These are phyloP conservation scores for Oligia latruncula DNA, from an alignment of 2,888 invertebrate species.

Conservation along the genomic window DNA sequence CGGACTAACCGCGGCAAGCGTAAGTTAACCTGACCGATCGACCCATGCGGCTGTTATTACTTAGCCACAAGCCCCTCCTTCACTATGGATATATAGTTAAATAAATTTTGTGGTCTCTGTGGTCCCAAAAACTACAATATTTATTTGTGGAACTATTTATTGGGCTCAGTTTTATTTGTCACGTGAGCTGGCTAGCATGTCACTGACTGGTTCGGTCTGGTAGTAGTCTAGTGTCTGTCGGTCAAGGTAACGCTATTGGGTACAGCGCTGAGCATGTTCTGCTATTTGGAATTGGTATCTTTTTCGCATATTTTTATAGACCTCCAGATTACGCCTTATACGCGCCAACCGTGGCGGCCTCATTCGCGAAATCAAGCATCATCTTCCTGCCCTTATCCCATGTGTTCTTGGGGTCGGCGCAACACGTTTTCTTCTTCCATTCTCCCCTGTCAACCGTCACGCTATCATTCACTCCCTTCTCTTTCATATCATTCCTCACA, in stretches of 20 bases:
- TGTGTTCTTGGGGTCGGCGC: too few species aligned
- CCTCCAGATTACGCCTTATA: not conserved
- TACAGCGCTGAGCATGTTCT: constrained; percentile 14
- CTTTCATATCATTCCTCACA: too few species aligned
- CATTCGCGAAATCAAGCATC: not conserved
- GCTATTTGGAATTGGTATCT: constrained; percentile 7
- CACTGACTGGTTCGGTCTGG: constrained; percentile 22
- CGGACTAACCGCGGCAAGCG: too few species aligned
- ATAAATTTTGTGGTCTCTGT: not conserved
- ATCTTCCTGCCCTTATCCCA: too few species aligned
- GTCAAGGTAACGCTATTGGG: constrained; percentile 47
- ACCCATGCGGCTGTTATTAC: too few species aligned
- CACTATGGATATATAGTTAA: too few species aligned
- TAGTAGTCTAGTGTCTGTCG: constrained; percentile 30
- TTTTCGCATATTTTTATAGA: not conserved
- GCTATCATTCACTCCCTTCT: too few species aligned
- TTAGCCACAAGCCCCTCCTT: too few species aligned
- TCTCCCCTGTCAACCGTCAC: too few species aligned
- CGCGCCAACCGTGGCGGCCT: too few species aligned
- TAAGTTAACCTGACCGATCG: too few species aligned
- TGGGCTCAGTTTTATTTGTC: constrained; percentile 1
- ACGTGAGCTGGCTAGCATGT: constrained; percentile 9
- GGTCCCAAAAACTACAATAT: not conserved
- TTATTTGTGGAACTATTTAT: constrained; percentile 3
- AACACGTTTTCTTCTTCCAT: too few species aligned